Evolutionary conservation across 2,797 vertebrate genomes (phyloP).

Genomic region (Sitta carolinensis): DNA sequence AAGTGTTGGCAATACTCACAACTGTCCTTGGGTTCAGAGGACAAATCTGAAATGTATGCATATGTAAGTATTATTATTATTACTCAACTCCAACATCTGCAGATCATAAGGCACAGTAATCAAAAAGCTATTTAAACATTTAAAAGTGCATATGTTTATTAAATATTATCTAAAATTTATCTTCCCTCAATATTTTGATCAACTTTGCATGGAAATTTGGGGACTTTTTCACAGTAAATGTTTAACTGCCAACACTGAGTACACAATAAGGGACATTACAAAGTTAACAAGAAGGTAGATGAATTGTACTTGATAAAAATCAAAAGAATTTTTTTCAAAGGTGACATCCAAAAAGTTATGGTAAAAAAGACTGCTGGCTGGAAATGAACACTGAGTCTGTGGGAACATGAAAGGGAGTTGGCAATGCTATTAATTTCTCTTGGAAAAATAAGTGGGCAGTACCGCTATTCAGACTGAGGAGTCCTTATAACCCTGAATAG

Average conservation of each 20-base stretch:
- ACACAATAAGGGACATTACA: neutral
- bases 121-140: neutral
- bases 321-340: neutral
- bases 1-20: neutral
- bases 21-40: neutral
- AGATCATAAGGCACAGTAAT: neutral
- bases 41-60: neutral
- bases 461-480: neutral
- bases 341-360: slow-evolving; percentile 9
- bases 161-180: neutral
- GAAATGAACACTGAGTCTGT: neutral
- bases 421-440: neutral
- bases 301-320: neutral
- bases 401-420: neutral
- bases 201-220: neutral
- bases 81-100: neutral
- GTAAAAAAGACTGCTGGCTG: neutral
- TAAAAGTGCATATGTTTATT: neutral
- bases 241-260: neutral
- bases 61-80: neutral
- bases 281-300: neutral
- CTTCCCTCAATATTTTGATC: neutral
- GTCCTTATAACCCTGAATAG: neutral
- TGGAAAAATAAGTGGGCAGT: neutral
- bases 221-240: neutral